These are phyloP conservation scores for Pygoscelis adeliae DNA, from an alignment of 2,113 vertebrate genomes.

Conservation along the genomic window DNA sequence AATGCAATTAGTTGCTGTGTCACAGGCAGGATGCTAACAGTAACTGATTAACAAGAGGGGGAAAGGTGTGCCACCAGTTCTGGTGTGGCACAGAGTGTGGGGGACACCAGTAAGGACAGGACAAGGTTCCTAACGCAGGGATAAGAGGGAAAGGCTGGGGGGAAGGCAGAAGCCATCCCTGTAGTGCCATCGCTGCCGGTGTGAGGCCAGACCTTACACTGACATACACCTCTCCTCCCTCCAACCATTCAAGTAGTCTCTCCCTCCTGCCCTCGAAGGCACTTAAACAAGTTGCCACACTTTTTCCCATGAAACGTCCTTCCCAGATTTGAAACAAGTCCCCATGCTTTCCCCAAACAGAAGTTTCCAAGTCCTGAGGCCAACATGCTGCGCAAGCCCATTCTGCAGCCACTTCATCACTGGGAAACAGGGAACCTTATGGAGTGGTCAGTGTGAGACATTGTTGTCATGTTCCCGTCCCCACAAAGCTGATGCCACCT, in stretches of 20 bases:
- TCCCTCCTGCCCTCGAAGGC: background rate
- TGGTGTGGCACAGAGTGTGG: background rate
- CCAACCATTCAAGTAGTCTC: background rate
- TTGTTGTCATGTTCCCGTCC: rapidly evolving
- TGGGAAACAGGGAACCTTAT: background rate
- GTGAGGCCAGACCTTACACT: background rate
- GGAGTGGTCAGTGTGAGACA: background rate
- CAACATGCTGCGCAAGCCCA: background rate
- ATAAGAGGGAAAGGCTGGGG: background rate
- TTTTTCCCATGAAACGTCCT: background rate
- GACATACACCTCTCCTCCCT: background rate
- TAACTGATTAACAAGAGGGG: background rate
- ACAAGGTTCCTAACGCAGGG: background rate
- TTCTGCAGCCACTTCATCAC: background rate
- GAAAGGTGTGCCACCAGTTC: background rate
- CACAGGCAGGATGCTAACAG: background rate
- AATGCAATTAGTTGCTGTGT: background rate
- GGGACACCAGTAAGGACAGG: rapidly evolving
- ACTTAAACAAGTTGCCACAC: background rate
- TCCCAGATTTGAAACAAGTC: background rate
- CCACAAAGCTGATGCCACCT: background rate
- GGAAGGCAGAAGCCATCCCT: background rate
- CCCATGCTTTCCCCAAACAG: background rate
- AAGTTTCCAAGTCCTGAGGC: background rate
- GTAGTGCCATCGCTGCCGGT: rapidly evolving